Base-by-base conservation (phyloP, 2,113 vertebrate genomes). In the Boulengerochromis microlepis region DNA sequence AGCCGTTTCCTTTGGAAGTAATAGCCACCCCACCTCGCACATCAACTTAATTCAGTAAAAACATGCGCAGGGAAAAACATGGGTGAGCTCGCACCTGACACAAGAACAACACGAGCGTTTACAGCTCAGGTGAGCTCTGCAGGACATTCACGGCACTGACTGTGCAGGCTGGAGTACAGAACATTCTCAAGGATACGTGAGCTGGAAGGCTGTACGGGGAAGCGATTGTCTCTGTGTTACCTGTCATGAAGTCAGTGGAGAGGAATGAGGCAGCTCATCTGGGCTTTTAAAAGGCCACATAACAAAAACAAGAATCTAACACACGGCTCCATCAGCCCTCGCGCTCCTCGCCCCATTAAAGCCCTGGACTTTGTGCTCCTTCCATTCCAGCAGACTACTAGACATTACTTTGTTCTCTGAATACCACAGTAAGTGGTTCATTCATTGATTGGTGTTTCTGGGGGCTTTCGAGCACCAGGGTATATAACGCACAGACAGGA, bases 381-480 rank as follows among this genome's bases (percentile, higher is more conserved):
- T 86, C 88, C 57, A 89, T 45, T 86, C 66, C 13, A 10, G 78
- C 74, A 90, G 78, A 92, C 85, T 83, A 90, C 80, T 57, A 92
- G 82, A 93, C 83, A 53, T 74, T 71, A 91, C 91, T 91, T 90
- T 93, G 89, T 89, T 90, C 81, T 88, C 85, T 88, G 80, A 93
- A 93, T 93, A 88, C 93, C 86, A 87, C 89, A 83, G 82, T 95
- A 93, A 95, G 88, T 91, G 91, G 76, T 78, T 89, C 15, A 40
- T 89, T 88, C 89, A 87, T 89, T 93, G 93, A 95, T 92, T 89
- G 89, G 91, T 82, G 74, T 91, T 91, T 89, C 87, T 90, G 69
- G 22, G 19, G 86, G 85, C 84, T 91, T 92, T 91, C 82, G 89
- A 91, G 90, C 89, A 91, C 87, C 82, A 87, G 89, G 87, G 80